Percentiles rank a stretch among this genome's conserved stretches.
These are phyloP conservation scores for Tretioscincus oriximinensis DNA, from an alignment of 2,113 vertebrate genomes.

Conservation along the genomic window DNA sequence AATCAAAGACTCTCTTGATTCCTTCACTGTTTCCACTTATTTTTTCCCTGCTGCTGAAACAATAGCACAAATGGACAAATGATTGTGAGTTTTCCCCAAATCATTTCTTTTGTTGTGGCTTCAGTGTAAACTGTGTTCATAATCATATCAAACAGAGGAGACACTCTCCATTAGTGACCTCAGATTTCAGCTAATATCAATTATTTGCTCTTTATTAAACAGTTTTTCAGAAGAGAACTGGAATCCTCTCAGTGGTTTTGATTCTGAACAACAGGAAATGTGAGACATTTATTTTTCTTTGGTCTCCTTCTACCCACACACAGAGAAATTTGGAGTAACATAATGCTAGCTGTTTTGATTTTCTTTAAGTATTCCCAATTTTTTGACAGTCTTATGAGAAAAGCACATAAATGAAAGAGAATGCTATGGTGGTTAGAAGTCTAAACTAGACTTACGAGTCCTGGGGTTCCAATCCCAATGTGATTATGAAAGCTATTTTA, in stretches of 20 bases:
- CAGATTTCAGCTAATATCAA: not conserved
- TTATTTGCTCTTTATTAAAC: slow-evolving; percentile 8
- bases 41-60: not conserved
- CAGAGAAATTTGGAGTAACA: not conserved
- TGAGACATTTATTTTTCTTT: not conserved
- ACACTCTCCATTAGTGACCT: not conserved
- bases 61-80: slow-evolving; percentile 2
- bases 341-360: not conserved
- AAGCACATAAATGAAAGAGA: not conserved
- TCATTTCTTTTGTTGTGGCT: slow-evolving; percentile 21
- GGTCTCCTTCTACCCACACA: not conserved
- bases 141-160: not conserved
- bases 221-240: slow-evolving; percentile 23
- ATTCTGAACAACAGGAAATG: slow-evolving; percentile 5
- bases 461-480: too few relatives aligned
- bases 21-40: not conserved
- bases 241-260: not conserved
- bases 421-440: too few relatives aligned
- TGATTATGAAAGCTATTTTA: too few relatives aligned
- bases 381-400: not conserved
- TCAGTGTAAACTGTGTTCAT: slow-evolving; percentile 13
- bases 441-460: too few relatives aligned
- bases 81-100: not conserved
- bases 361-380: not conserved
- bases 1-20: not conserved